Percentiles rank a stretch among this genome's conserved stretches.
Conservation (phyloP, 2,113 vertebrate genomes). For the Acanthochromis polyacanthus region DNA sequence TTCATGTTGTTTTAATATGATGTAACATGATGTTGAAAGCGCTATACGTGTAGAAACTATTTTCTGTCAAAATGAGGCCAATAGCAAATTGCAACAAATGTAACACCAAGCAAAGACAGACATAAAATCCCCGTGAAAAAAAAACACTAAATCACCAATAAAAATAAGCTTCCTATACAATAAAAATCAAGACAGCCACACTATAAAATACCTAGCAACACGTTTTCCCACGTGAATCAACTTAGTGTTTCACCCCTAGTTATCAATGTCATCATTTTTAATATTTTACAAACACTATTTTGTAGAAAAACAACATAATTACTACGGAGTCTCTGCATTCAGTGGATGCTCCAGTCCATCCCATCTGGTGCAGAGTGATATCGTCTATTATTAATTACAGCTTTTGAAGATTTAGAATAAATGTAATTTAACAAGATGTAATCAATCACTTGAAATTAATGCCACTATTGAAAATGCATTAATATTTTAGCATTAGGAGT, state of each 20-base stretch:
- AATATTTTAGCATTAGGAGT: not conserved
- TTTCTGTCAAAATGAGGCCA: not conserved
- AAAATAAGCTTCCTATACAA: slow-evolving; percentile 3
- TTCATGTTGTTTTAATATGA: not conserved
- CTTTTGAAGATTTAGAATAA: not conserved
- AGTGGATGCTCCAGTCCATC: not conserved
- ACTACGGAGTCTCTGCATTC: not conserved
- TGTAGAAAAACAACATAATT: slow-evolving; percentile 5
- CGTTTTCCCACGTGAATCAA: slow-evolving; percentile 9
- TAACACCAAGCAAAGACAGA: too few species aligned
- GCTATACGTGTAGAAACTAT: too few species aligned
- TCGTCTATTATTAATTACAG: not conserved
- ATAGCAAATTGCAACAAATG: too few species aligned
- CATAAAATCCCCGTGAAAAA: not conserved
- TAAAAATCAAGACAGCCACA: not conserved
- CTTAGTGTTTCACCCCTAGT: not conserved
- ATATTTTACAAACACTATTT: not conserved
- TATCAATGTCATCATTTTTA: not conserved
- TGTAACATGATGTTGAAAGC: too few species aligned
- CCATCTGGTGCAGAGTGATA: not conserved
- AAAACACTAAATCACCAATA: slow-evolving; percentile 1
- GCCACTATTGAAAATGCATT: not conserved
- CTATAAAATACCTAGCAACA: not conserved
- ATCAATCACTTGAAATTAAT: not conserved
- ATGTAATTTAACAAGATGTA: not conserved